Base-by-base conservation (phyloP, 2,113 vertebrate genomes). In the Sakesphorus luctuosus region DNA sequence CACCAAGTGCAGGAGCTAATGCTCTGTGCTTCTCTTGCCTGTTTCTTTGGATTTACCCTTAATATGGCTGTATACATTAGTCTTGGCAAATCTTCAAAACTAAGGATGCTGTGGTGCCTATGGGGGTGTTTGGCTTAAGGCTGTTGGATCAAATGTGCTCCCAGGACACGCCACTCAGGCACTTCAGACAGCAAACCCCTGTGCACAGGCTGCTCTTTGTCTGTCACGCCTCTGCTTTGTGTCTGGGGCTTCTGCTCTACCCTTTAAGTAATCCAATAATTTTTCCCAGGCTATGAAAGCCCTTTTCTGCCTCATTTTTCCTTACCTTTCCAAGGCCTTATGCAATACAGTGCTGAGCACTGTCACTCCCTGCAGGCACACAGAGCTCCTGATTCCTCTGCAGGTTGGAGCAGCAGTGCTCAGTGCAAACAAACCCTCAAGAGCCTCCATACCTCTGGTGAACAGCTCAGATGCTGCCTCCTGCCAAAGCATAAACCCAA, bases 21-120 rank as follows among this genome's bases (percentile, higher is more conserved):
- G 33, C 29, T 4, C 69, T 11, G 40, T 9, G 66, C 47, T 71
- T 59, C 68, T 75, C 29, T 44, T 61, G 8, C 50, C 63, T 18
- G 5, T 7, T 65, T 21, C 49, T 44, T 31, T 40, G 89, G 62
- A 3, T 61, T 92, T 24, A 9, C 25, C 62, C 44, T 23, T 19
- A 12, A 7, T 33, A 68, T 35, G 38, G 13, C 65, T 74, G 9
- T 1, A 10, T 25, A 7, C 18, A 10, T 12, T 1, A 2, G 4
- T 47, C 78, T 1, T 4, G 18, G 74, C 65, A 71, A 20, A 14
- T 1, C 28, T 33, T 5, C 80, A 8, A 33, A 44, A 3, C 33
- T 1, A 2, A 47, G 91, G 72, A 4, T 13, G 93, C 47, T 0
- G 0, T 2, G 21, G 26, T 49, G 46, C 56, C 68, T 10, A 0